Base-by-base conservation (phyloP, 2,888 invertebrate genomes). In the Nesidiocoris tenuis region DNA sequence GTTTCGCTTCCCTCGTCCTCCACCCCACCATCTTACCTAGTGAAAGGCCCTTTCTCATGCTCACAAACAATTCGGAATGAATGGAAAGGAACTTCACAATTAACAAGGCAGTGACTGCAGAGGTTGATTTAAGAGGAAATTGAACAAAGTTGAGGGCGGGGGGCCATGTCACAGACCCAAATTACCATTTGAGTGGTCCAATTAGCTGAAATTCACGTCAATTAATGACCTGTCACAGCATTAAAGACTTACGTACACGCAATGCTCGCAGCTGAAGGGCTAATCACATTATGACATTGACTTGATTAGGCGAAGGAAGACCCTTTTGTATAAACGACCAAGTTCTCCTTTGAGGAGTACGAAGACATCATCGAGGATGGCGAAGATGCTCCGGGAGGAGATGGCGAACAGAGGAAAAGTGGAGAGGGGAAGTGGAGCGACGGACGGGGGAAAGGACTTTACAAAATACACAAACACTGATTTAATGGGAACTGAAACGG, bases 161-260 rank as follows among this genome's bases (percentile, higher is more conserved):
- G 55, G 54, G 61, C 61, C 64, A 39, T 54, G 72, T 24, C 59
- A 61, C 59, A 61, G 70, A 57, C 59, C 66, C 56, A 66, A 64
- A 66, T 74, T 74, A 74, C 39, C 74, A 66, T 74, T 74, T 74
- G 74, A 74, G 74, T 74, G 74, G 74, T 74, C 65, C 74, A 74
- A 74, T 74, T 74, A 74, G 65, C 57, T 65, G 65, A 74, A 74
- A 74, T 65, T 74, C 12, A 23, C 39, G 17, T 19, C 39, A 64
- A 25, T 74, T 66, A 74, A 59, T 65, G 74, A 65, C 74, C 65
- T 66, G 74, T 74, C 64, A 57, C 57, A 74, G 74, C 61, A 18
- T 74, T 74, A 74, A 74, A 74, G 74, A 74, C 65, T 74, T 61
- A 57, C 56, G 25, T 67, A 63, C 72, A 72, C 72, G 63, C 72